These are phyloP conservation scores for Tyria jacobaeae DNA, from an alignment of 2,888 invertebrate species.

Conservation along the genomic window DNA sequence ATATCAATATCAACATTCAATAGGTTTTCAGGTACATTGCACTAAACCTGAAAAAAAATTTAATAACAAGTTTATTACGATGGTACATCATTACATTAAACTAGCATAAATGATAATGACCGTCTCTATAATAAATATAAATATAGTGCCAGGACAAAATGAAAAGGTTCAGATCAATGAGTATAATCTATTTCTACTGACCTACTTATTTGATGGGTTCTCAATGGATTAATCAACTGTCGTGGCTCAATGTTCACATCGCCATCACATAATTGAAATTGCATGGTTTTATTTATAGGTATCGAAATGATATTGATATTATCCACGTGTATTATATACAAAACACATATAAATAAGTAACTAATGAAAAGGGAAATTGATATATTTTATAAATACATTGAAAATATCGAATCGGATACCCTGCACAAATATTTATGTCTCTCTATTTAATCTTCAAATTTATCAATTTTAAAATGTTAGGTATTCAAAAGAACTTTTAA, in stretches of 20 bases:
- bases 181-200: conserved; percentile 16
- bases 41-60: neutral
- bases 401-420: neutral
- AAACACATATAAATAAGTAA: neutral
- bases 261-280: conserved; percentile 19
- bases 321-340: neutral
- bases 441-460: conserved; percentile 23
- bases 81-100: neutral
- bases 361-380: neutral
- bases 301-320: neutral
- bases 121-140: conserved; percentile 1
- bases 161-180: conserved; percentile 1
- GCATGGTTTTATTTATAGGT: conserved; percentile 14
- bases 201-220: conserved; percentile 21
- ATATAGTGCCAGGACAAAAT: conserved; percentile 1
- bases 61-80: neutral
- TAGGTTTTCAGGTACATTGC: neutral
- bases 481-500: conserved; percentile 65
- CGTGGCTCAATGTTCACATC: conserved; percentile 20
- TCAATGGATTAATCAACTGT: conserved; percentile 23
- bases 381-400: neutral
- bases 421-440: neutral
- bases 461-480: conserved; percentile 52
- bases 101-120: neutral
- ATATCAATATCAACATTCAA: no score